Base-by-base conservation (phyloP, 1,140 invertebrate genomes). In the Hycleus cichorii region DNA sequence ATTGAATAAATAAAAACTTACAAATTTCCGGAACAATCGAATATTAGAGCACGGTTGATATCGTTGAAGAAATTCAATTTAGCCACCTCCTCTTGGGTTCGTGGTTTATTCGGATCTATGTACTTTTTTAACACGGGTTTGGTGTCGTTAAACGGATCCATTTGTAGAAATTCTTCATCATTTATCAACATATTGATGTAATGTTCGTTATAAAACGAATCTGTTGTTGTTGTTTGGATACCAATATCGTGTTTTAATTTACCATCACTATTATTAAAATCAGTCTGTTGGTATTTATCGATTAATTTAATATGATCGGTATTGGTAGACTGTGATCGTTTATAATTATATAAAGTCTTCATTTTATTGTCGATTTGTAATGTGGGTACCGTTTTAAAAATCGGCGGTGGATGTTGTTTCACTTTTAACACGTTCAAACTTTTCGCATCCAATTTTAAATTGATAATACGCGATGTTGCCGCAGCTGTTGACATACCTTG, bases 41-140 rank as follows among this genome's bases (percentile, higher is more conserved):
- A 53, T 24, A 39, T 53, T 25, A 53, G 42, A 2, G 51, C 51
- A 3, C 46, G 44, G 6, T 45, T 32, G 27, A 53, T 53, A 42
- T 53, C 51, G 26, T 53, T 53, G n/a, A 53, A 53, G 10, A 53
- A 53, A 46, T 46, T 53, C 18, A 53, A 53, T 32, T 53, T 53
- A 32, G 32, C 12, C 26, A 53, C 27, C n/a, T 53, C 51, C n/a
- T 53, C 51, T 12, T 46, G 44, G 0, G 51, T 45, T 12, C 11
- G 25, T 4, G 46, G 51, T 18, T 53, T 53, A 24, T 8, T 46
- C 2, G 51, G 51, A 38, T 53, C 51, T 40, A 53, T 53, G 18
- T 27, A 46, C 8, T 18, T 18, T 18, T 18, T 38, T 53, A 32
- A 32, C 7, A 32, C 7, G 4, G 32, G 4, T 32, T 32, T 32